Evolutionary conservation across 1,140 invertebrate species (phyloP).

Genomic region (Magallana ariakensis): DNA sequence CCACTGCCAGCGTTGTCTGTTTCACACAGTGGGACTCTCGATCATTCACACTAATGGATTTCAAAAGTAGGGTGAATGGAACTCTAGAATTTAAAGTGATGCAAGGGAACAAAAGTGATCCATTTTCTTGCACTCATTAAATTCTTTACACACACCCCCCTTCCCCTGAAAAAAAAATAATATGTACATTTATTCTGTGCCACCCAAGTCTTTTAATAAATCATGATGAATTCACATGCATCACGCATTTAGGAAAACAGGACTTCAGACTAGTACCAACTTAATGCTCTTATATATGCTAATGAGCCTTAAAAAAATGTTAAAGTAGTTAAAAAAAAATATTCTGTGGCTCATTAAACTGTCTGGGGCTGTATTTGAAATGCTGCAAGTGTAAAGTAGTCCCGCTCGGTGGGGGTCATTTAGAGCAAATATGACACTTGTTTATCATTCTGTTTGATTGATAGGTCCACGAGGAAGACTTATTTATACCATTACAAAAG

Average conservation of each 20-base stretch:
- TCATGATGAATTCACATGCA: too few species aligned
- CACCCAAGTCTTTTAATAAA: too few species aligned
- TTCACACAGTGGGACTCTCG: too few species aligned
- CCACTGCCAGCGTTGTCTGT: too few species aligned
- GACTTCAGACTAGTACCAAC: background rate
- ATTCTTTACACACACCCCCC: too few species aligned
- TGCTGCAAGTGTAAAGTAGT: background rate
- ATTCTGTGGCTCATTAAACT: background rate
- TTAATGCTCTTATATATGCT: background rate
- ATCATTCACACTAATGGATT: too few species aligned
- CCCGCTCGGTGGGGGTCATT: background rate
- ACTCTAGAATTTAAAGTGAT: too few species aligned
- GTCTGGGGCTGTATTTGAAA: background rate
- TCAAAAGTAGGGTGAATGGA: too few species aligned
- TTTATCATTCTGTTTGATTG: background rate
- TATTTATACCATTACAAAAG: conserved; percentile 6
- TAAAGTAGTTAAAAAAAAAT: background rate
- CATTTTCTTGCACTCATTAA: too few species aligned
- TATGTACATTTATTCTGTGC: too few species aligned
- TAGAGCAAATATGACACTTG: background rate
- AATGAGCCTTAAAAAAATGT: background rate
- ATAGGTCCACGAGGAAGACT: background rate
- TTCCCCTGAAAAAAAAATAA: too few species aligned
- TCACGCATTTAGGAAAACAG: background rate
- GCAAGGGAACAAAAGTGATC: too few species aligned